These are phyloP conservation scores for Saturnia japonica DNA, from an alignment of 2,888 invertebrate genomes.

Conservation along the genomic window DNA sequence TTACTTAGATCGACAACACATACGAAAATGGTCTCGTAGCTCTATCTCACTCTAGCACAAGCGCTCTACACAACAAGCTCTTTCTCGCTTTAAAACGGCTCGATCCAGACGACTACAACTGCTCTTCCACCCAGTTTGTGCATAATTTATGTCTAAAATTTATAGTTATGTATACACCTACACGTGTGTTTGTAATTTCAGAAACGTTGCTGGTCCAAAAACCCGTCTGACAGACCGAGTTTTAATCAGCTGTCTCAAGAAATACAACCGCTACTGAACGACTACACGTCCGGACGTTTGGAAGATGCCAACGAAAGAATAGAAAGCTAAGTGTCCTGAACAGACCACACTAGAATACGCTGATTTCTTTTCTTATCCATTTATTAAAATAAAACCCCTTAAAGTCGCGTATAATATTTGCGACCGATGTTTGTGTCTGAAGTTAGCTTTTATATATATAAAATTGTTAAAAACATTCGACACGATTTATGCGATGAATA, in stretches of 20 bases:
- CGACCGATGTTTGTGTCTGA: neutral
- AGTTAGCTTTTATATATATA: too few relatives aligned
- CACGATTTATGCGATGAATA: too few relatives aligned
- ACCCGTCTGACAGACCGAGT: conserved; percentile 86
- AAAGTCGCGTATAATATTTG: neutral
- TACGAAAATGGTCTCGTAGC: too few relatives aligned
- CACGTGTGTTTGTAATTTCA: conserved; percentile 49
- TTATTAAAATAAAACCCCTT: neutral
- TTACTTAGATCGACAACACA: too few relatives aligned
- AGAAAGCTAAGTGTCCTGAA: conserved; percentile 19
- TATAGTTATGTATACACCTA: too few relatives aligned
- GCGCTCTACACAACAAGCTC: too few relatives aligned
- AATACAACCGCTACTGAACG: conserved; percentile 52
- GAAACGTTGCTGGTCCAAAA: conserved; percentile 84
- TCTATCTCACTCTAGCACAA: too few relatives aligned
- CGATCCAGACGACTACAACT: too few relatives aligned
- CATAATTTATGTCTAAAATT: too few relatives aligned
- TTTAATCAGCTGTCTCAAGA: conserved; percentile 82
- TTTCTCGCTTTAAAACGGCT: too few relatives aligned
- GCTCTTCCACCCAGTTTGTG: too few relatives aligned
- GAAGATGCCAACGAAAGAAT: conserved; percentile 42
- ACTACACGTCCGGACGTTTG: conserved; percentile 53
- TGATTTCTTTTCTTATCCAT: neutral
- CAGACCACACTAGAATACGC: neutral
- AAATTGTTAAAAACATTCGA: too few relatives aligned